phyloP scores from a whole-genome alignment of 2,888 invertebrate species.

The Drosophila atroscutellata region DNA sequence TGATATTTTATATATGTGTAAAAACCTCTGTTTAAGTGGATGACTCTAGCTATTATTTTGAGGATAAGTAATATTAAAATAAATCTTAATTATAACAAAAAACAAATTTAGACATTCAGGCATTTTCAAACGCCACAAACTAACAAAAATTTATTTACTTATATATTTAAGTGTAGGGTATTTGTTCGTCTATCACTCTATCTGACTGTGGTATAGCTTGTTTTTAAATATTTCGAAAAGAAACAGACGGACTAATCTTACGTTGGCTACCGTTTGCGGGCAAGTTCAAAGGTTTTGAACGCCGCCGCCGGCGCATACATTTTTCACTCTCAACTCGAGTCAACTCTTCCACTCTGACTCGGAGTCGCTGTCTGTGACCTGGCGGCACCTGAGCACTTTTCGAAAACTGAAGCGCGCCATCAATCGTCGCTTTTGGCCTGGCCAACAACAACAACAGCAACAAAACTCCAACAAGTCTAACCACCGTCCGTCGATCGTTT shows the following conservation, averaged over 20 bases:
- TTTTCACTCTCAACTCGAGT: conserved; percentile 66
- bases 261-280: conserved; percentile 77
- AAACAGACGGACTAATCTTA: conserved; percentile 42
- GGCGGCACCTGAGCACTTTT: conserved; percentile 62
- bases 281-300: conserved; percentile 73
- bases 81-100: neutral
- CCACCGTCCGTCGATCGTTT: conserved; percentile 56
- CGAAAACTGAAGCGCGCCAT: conserved; percentile 72
- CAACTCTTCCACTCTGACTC: conserved; percentile 14
- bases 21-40: neutral
- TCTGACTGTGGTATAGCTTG: neutral
- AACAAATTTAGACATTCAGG: neutral
- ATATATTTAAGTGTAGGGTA: conserved; percentile 19
- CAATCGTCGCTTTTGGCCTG: conserved; percentile 60
- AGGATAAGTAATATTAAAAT: neutral
- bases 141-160: rapidly evolving
- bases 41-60: neutral
- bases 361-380: conserved; percentile 52
- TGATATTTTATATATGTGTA: too few relatives aligned
- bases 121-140: neutral
- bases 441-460: conserved; percentile 28
- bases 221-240: conserved; percentile 58
- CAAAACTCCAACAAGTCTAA: conserved; percentile 6
- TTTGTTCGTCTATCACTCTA: neutral
- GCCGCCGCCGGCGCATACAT: conserved; percentile 73